A percentile compares a stretch with the other conserved stretches of the same genome.
Evolutionary conservation across 2,797 vertebrate genomes (phyloP).

Genomic region (Luscinia luscinia): DNA sequence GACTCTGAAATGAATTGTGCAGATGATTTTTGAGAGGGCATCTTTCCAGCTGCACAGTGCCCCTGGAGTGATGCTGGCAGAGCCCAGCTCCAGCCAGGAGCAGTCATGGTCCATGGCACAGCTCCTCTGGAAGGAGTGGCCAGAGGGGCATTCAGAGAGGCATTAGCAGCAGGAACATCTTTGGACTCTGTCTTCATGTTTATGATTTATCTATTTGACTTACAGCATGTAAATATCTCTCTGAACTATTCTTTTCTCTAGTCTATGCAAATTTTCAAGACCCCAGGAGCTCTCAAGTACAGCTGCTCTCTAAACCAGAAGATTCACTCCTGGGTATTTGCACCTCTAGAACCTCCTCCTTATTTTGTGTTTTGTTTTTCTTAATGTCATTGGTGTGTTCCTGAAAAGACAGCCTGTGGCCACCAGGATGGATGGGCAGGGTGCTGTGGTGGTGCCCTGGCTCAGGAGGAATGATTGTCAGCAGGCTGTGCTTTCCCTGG

Average conservation of each 20-base stretch:
- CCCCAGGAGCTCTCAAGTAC: background rate
- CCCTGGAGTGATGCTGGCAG: background rate
- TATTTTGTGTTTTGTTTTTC: background rate
- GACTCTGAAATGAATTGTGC: background rate
- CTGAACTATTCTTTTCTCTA: background rate
- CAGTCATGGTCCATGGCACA: fast-evolving
- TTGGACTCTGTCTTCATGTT: background rate
- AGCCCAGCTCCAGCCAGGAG: background rate
- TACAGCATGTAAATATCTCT: background rate
- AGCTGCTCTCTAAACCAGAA: background rate
- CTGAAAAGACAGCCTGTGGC: background rate
- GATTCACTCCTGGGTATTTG: background rate
- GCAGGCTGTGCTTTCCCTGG: background rate
- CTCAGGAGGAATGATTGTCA: background rate
- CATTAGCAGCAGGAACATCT: background rate
- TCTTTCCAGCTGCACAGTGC: background rate
- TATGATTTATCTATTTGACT: background rate
- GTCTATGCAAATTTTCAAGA: background rate
- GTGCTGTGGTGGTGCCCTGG: background rate
- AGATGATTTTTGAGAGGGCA: background rate
- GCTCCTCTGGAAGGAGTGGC: background rate
- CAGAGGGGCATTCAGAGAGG: background rate
- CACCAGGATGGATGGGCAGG: background rate
- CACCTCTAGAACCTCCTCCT: background rate
- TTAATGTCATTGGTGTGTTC: background rate